phyloP scores from a whole-genome alignment of 35 echinoderm and acorn worm species.

The Patiria miniata region DNA sequence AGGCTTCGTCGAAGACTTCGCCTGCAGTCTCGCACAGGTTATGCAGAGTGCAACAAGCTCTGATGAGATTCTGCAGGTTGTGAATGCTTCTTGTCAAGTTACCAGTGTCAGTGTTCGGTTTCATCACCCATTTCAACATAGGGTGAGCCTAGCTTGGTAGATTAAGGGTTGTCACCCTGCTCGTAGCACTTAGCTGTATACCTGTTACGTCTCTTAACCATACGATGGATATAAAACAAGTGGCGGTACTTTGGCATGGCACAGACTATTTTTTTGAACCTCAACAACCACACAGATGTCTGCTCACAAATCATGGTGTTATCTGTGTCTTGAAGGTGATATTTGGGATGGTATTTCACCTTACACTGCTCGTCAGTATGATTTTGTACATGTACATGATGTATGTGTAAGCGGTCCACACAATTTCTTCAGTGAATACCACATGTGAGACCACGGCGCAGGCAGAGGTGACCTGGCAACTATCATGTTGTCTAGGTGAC shows the following conservation, averaged over 20 bases:
- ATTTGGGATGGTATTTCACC: neutral
- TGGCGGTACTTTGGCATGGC: neutral
- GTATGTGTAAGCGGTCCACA: neutral
- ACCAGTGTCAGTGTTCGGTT: neutral
- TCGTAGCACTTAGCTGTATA: too few relatives aligned
- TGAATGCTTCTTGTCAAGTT: neutral
- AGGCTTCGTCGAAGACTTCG: too few relatives aligned
- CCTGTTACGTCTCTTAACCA: neutral
- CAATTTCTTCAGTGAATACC: neutral
- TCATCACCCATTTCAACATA: neutral
- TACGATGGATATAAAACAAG: neutral
- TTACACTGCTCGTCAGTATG: neutral
- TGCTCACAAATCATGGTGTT: too few relatives aligned
- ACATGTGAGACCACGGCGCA: neutral
- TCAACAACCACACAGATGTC: neutral
- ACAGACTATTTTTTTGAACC: neutral
- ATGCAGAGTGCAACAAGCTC: too few relatives aligned
- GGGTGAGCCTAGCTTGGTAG: neutral
- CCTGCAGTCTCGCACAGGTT: too few relatives aligned
- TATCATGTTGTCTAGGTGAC: too few relatives aligned
- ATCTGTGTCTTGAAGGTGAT: neutral
- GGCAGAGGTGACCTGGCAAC: too few relatives aligned
- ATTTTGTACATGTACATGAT: neutral
- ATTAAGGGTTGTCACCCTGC: too few relatives aligned
- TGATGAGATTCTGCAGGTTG: too few relatives aligned